Percentiles rank a stretch among this genome's conserved stretches.
phyloP scores from a whole-genome alignment of 35 echinoderm and acorn worm genomes.

The Apostichopus parvimensis region DNA sequence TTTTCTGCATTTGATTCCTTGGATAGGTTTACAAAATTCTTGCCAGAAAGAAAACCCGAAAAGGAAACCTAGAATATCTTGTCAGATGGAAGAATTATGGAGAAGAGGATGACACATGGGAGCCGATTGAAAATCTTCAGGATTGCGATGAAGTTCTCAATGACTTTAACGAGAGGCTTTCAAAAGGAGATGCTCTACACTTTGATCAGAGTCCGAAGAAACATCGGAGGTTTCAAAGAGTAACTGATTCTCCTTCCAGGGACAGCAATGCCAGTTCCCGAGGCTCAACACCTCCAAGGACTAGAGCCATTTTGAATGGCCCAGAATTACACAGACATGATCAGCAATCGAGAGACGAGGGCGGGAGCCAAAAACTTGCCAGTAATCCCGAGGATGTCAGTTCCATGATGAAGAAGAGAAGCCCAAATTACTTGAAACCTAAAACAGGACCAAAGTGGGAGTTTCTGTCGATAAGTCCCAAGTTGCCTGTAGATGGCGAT shows the following conservation, averaged over 20 bases:
- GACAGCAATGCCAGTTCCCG: constrained; percentile 35
- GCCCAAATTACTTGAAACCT: not conserved
- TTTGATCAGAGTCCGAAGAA: constrained; percentile 43
- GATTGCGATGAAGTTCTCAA: constrained; percentile 79
- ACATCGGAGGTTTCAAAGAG: not conserved
- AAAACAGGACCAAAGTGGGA: constrained; percentile 3
- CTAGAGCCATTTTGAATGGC: constrained; percentile 12
- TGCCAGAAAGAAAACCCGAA: constrained; percentile 65
- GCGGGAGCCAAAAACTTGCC: constrained; percentile 36
- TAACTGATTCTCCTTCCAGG: constrained; percentile 35
- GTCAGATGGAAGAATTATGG: constrained; percentile 94
- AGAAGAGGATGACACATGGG: constrained; percentile 94
- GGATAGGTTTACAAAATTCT: constrained; percentile 79
- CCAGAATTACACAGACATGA: constrained; percentile 13
- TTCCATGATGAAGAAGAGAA: not conserved
- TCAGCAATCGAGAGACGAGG: not conserved
- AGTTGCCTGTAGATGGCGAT: not conserved
- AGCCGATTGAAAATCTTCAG: constrained; percentile 83
- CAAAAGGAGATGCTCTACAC: constrained; percentile 48
- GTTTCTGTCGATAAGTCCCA: not conserved
- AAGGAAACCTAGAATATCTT: constrained; percentile 87
- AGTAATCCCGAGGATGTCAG: not conserved
- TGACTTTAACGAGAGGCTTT: constrained; percentile 68
- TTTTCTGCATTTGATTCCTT: constrained; percentile 9
- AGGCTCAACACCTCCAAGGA: constrained; percentile 33